Evolutionary conservation across 2,797 vertebrate species (phyloP).

Genomic region (Sebastiscus albofasciatus): DNA sequence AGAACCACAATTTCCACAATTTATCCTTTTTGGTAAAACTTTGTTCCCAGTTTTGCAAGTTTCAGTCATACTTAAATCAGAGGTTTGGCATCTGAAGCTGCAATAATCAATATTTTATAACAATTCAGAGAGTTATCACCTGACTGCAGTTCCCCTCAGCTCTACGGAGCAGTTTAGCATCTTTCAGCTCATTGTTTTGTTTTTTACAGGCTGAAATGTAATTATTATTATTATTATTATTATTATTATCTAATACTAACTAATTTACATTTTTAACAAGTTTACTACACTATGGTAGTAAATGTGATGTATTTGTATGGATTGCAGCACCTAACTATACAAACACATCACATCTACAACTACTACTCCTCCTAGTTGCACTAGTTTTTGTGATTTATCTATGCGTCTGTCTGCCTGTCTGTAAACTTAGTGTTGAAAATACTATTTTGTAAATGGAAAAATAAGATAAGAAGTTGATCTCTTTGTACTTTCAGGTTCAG

Average conservation of each 20-base stretch:
- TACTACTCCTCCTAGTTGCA: background rate
- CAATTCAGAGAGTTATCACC: background rate
- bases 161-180: too few species aligned
- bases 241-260: too few species aligned
- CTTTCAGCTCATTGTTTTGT: background rate
- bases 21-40: background rate
- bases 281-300: background rate
- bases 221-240: background rate
- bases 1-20: background rate
- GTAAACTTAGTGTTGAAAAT: background rate
- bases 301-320: background rate
- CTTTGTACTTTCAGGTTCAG: constrained; percentile 7
- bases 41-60: background rate
- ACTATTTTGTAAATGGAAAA: background rate
- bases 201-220: background rate
- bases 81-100: background rate
- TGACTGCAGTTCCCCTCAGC: background rate
- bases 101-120: background rate
- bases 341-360: background rate
- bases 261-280: background rate
- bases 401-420: background rate
- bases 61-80: background rate
- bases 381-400: background rate
- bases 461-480: background rate
- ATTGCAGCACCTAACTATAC: background rate